A percentile compares a stretch with the other conserved stretches of the same genome.
These are phyloP conservation scores for Catocala fraxini DNA, from an alignment of 2,888 invertebrate species.

Conservation along the genomic window DNA sequence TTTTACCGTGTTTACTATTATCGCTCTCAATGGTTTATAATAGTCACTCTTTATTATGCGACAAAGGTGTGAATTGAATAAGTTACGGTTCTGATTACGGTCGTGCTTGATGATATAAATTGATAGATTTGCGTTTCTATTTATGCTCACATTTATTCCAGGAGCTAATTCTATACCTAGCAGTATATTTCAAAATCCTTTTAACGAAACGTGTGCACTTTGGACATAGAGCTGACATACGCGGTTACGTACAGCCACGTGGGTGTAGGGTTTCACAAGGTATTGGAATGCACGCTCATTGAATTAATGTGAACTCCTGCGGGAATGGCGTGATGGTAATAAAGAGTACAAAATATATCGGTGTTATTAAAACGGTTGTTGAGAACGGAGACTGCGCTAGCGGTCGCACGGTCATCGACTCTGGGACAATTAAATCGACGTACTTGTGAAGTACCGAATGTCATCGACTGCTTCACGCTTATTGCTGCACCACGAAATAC, in stretches of 20 bases:
- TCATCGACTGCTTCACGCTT: constrained; percentile 46
- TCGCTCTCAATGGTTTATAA: constrained; percentile 27
- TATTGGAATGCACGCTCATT: constrained; percentile 3
- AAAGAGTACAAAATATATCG: constrained; percentile 38
- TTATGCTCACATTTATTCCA: constrained; percentile 20
- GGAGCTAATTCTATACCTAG: constrained; percentile 1
- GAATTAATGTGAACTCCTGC: constrained; percentile 8
- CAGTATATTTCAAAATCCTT: constrained; percentile 1
- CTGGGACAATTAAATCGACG: constrained; percentile 75
- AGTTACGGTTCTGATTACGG: constrained; percentile 48
- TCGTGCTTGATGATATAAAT: constrained; percentile 35
- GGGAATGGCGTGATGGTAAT: constrained; percentile 19
- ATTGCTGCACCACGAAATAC: constrained; percentile 14
- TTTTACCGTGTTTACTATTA: constrained; percentile 25
- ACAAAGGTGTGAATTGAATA: constrained; percentile 53
- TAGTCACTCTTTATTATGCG: constrained; percentile 27
- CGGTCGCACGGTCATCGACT: constrained; percentile 80
- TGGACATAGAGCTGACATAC: not conserved
- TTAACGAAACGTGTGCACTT: constrained; percentile 9
- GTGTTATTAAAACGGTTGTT: constrained; percentile 39
- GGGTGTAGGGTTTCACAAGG: constrained; percentile 13
- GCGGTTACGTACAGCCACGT: constrained; percentile 10
- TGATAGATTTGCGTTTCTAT: constrained; percentile 37
- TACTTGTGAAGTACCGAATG: constrained; percentile 59
- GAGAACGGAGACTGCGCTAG: constrained; percentile 58